Base-by-base conservation (phyloP, 1,140 invertebrate genomes). In the Ceratosolen fusciceps region DNA sequence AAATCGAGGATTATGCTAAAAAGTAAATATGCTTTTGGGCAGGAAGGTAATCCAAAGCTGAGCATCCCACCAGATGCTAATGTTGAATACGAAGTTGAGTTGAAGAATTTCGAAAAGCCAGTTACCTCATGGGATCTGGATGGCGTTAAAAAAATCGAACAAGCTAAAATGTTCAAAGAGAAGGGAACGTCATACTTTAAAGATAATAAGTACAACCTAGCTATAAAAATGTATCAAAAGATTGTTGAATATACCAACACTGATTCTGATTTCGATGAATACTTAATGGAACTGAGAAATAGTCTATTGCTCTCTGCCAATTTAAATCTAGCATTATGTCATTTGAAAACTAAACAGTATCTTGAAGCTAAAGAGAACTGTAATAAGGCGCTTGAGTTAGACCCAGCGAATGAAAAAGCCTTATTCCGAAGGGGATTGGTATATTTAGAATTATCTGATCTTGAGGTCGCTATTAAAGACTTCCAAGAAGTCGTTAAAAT, bases 161-260 rank as follows among this genome's bases (percentile, higher is more conserved):
- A 96, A 84, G 94, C 96, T 0, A 94, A 95, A 87, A 90, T 95
- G 8, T 94, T 93, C 58, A 99, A 99, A 91, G 95, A 96, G 70
- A 98, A 96, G 88, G 98, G 97, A 70, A 98, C 96, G 0, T 92
- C 93, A 54, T 99, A 96, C 88, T 98, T 98, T 84, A 98, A 97
- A 88, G 90, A 91, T 3, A 93, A 91, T 71, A 96, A 98, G 86
- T 95, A 93, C 83, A 87, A 90, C 65, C 80, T 97, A 76, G 97
- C 98, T n/a, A 92, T 95, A 49, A 97, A 96, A 88, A 95, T 97
- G 91, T 99, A 99, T 87, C 94, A 94, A 81, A 95, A 95, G 85
- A 85, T 92, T 86, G 85, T 93, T 58, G 85, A 91, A 47, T 91
- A 90, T 77, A 82, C 95, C 60, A 91, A 93, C 71, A 84, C 87